Evolutionary conservation across 2,113 vertebrate genomes (phyloP).

Genomic region (Erythrocercus mccallii): DNA sequence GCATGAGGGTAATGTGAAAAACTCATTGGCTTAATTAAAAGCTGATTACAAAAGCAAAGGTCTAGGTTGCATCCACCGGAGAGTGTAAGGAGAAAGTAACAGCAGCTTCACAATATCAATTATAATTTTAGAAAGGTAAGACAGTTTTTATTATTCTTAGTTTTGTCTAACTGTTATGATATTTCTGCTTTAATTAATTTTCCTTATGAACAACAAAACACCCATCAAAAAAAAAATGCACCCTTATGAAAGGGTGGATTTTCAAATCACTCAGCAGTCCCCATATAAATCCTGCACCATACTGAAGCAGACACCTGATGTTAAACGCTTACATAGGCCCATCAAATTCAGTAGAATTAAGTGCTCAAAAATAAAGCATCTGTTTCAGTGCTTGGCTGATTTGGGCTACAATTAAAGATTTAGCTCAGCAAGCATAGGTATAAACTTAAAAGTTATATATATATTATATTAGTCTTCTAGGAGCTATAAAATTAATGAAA

Average conservation of each 20-base stretch:
- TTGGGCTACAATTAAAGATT: constrained; percentile 33
- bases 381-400: constrained; percentile 1
- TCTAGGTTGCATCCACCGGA: not conserved
- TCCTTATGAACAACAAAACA: not conserved
- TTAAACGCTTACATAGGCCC: not conserved
- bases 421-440: constrained; percentile 26
- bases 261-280: not conserved
- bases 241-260: not conserved
- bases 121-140: not conserved
- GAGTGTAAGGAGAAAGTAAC: not conserved
- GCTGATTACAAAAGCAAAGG: constrained; percentile 30
- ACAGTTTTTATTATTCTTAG: not conserved
- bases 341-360: not conserved
- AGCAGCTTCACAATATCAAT: not conserved
- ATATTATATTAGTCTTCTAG: constrained; percentile 11
- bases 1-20: constrained; percentile 18
- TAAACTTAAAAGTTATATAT: constrained; percentile 33
- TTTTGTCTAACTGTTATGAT: not conserved
- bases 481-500: constrained; percentile 52
- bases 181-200: not conserved
- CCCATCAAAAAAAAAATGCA: not conserved
- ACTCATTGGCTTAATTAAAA: constrained; percentile 56
- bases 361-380: constrained; percentile 3
- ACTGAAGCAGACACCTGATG: not conserved
- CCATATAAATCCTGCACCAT: not conserved